Conservation (phyloP, 2,888 invertebrate genomes). For the Ischnus inquisitorius region DNA sequence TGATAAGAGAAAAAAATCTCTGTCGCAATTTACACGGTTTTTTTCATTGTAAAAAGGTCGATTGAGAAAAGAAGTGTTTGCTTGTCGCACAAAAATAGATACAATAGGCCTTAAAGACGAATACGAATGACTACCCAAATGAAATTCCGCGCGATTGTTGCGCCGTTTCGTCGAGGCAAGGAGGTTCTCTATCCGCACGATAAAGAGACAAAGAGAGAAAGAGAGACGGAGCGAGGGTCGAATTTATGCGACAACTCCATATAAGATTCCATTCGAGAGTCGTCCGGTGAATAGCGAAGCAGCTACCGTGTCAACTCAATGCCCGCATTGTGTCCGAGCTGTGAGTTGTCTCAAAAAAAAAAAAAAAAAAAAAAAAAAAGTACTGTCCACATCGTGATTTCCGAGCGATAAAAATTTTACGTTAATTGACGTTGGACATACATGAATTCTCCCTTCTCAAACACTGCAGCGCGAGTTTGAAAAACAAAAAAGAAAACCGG, state of each 20-base stretch:
- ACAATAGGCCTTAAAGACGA: background rate
- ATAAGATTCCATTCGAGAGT: slow-evolving; percentile 50
- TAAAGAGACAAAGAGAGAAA: slow-evolving; percentile 6
- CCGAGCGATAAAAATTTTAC: slow-evolving; percentile 32
- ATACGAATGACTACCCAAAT: slow-evolving; percentile 6
- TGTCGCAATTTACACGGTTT: background rate
- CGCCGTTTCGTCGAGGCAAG: slow-evolving; percentile 16
- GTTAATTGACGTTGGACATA: background rate
- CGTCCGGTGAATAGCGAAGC: slow-evolving; percentile 55
- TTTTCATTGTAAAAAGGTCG: background rate
- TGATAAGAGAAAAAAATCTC: too few relatives aligned
- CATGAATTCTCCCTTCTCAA: background rate
- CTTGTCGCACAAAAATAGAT: background rate
- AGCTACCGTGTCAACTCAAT: slow-evolving; percentile 2
- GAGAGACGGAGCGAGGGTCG: slow-evolving; percentile 8
- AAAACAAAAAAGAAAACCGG: background rate
- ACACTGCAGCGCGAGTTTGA: background rate
- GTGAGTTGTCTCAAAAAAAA: slow-evolving; percentile 8
- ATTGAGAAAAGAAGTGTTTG: slow-evolving; percentile 7
- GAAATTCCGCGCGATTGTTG: slow-evolving; percentile 24
- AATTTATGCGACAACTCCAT: slow-evolving; percentile 57
- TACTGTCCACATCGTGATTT: background rate
- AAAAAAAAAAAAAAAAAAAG: background rate
- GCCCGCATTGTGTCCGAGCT: background rate
- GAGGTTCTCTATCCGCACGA: slow-evolving; percentile 39